These are phyloP conservation scores for Xenopus petersii DNA, from an alignment of 2,797 vertebrate species.

Conservation along the genomic window DNA sequence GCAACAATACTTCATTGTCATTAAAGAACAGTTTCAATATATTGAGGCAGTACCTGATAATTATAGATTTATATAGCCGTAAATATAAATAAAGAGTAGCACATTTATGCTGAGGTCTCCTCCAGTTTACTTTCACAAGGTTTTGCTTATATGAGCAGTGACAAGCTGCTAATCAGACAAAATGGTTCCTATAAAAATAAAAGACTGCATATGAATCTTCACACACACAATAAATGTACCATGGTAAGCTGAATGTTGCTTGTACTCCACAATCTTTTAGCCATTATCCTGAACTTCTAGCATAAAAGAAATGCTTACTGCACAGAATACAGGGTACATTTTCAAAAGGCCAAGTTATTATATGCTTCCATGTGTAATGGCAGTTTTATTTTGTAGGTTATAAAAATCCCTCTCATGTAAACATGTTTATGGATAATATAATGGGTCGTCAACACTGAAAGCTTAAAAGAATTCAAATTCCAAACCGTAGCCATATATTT, in stretches of 20 bases:
- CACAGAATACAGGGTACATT: too few species aligned
- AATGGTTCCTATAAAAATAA: constrained; percentile 61
- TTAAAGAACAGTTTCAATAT: constrained; percentile 72
- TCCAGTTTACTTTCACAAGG: constrained; percentile 62
- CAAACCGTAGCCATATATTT: too few species aligned
- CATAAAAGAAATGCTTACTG: background rate
- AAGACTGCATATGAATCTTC: constrained; percentile 37
- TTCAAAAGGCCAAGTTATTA: too few species aligned
- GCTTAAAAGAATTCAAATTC: too few species aligned
- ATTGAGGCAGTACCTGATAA: constrained; percentile 69
- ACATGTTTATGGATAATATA: too few species aligned
- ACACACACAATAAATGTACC: constrained; percentile 25
- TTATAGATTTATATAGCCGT: constrained; percentile 73
- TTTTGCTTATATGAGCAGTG: constrained; percentile 55
- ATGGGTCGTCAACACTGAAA: too few species aligned
- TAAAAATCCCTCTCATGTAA: too few species aligned
- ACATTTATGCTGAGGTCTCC: constrained; percentile 71
- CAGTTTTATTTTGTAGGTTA: too few species aligned
- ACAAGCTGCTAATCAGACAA: constrained; percentile 70
- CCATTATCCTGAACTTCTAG: background rate
- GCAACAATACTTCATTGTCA: constrained; percentile 79
- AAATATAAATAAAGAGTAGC: constrained; percentile 76
- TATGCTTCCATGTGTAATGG: too few species aligned
- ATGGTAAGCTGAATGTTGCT: constrained; percentile 3
- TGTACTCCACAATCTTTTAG: constrained; percentile 25